Evolutionary conservation across 2,113 vertebrate genomes (phyloP).

Genomic region (Gadus macrocephalus): DNA sequence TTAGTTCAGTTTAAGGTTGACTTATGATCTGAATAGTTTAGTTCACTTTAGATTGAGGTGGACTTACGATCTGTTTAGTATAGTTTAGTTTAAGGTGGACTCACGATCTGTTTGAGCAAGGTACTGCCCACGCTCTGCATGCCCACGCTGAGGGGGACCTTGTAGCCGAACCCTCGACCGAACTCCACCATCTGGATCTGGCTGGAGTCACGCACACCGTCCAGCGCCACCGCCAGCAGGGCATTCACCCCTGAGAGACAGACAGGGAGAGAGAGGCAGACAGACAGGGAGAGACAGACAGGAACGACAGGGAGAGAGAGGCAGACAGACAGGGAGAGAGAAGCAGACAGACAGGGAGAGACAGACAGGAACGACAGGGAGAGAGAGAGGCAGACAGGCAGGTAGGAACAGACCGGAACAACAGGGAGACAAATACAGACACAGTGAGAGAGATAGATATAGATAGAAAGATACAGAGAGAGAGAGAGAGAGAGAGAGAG

Average conservation of each 20-base stretch:
- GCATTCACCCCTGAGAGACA: slow-evolving; percentile 72
- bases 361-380: neutral
- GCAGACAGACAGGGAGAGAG: no score
- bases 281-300: neutral
- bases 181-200: slow-evolving; percentile 83
- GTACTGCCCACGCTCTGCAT: slow-evolving; percentile 70
- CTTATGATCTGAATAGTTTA: no score
- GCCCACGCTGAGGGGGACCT: slow-evolving; percentile 68
- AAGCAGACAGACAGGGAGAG: neutral
- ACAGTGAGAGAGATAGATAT: neutral
- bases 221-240: slow-evolving; percentile 77
- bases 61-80: no score
- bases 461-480: neutral
- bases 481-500: neutral
- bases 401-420: neutral
- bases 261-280: neutral
- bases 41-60: no score
- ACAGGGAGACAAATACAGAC: no score
- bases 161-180: slow-evolving; percentile 81
- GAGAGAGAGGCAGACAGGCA: neutral
- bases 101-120: slow-evolving; percentile 80
- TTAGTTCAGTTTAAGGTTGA: slow-evolving; percentile 8
- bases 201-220: slow-evolving; percentile 58
- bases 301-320: no score
- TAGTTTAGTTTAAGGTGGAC: slow-evolving; percentile 34